Percentiles rank a stretch among this genome's conserved stretches.
These are phyloP conservation scores for Uropsilus gracilis DNA, from an alignment of 2,113 vertebrate genomes.

Conservation along the genomic window DNA sequence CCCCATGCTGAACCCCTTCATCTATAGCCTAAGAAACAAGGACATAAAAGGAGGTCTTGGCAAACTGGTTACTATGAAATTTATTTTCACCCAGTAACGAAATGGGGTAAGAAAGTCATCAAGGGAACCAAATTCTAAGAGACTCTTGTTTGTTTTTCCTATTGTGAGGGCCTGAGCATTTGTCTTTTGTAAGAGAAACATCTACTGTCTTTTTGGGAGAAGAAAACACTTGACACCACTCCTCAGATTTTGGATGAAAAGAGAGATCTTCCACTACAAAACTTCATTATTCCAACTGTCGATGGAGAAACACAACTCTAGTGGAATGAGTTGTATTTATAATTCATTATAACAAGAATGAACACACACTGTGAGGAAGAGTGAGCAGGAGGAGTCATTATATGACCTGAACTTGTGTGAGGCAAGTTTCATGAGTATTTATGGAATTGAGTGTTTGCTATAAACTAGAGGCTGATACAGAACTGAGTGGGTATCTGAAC, in stretches of 20 bases:
- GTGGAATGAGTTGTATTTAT: too few relatives aligned
- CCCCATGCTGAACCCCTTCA: conserved; percentile 76
- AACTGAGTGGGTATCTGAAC: too few relatives aligned
- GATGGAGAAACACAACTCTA: too few relatives aligned
- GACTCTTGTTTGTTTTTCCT: not conserved
- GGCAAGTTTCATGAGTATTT: too few relatives aligned
- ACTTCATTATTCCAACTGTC: too few relatives aligned
- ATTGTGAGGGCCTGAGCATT: not conserved
- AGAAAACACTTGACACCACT: not conserved
- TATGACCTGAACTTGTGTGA: too few relatives aligned
- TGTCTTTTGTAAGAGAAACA: not conserved
- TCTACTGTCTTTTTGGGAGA: not conserved
- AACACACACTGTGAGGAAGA: too few relatives aligned
- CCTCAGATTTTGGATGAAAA: not conserved
- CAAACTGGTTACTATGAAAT: conserved; percentile 10
- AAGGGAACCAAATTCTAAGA: not conserved
- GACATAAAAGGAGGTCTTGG: conserved; percentile 61
- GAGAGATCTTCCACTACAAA: not conserved
- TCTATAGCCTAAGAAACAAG: conserved; percentile 78
- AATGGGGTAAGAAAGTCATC: not conserved
- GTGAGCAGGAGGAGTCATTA: too few relatives aligned
- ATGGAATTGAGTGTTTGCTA: too few relatives aligned
- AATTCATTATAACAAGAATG: too few relatives aligned
- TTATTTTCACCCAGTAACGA: not conserved
- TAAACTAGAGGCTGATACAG: too few relatives aligned